Conservation (phyloP, 2,888 invertebrate genomes). For the Coleophora deauratella region DNA sequence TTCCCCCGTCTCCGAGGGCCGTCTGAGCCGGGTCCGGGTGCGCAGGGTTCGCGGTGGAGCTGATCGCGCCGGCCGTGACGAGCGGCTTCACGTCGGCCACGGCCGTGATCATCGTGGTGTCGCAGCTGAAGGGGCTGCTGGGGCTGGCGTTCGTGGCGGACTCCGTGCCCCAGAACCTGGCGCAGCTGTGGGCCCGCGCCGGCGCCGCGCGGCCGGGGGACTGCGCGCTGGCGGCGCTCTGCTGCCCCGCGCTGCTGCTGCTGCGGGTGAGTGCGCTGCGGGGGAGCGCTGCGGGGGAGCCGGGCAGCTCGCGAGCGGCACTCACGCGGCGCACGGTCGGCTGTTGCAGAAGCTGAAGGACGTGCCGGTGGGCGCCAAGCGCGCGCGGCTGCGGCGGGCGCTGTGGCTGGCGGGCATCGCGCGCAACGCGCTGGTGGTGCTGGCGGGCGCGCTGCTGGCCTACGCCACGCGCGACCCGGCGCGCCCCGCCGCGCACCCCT, state of each 20-base stretch:
- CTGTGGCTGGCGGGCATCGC: slow-evolving; percentile 85
- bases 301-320: too few species aligned
- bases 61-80: slow-evolving; percentile 88
- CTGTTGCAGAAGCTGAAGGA: slow-evolving; percentile 76
- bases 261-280: slow-evolving; percentile 74
- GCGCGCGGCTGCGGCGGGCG: slow-evolving; percentile 59
- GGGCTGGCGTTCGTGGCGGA: slow-evolving; percentile 80
- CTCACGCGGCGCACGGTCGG: too few species aligned
- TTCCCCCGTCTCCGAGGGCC: too few species aligned
- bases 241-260: slow-evolving; percentile 77
- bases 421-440: slow-evolving; percentile 85
- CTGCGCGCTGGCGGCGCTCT: slow-evolving; percentile 76
- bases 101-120: slow-evolving; percentile 82
- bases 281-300: too few species aligned
- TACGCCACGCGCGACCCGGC: slow-evolving; percentile 63
- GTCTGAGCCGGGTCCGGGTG: neutral
- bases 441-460: slow-evolving; percentile 76
- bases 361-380: slow-evolving; percentile 52
- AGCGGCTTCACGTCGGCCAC: slow-evolving; percentile 91
- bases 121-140: slow-evolving; percentile 83
- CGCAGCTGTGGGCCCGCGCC: slow-evolving; percentile 59
- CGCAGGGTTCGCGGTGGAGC: slow-evolving; percentile 86
- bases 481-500: slow-evolving; percentile 41
- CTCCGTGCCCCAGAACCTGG: slow-evolving; percentile 77
- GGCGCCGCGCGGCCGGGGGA: slow-evolving; percentile 74